A percentile compares a stretch with the other conserved stretches of the same genome.
Evolutionary conservation across 1,140 invertebrate genomes (phyloP).

Genomic region (Gryllus bimaculatus): DNA sequence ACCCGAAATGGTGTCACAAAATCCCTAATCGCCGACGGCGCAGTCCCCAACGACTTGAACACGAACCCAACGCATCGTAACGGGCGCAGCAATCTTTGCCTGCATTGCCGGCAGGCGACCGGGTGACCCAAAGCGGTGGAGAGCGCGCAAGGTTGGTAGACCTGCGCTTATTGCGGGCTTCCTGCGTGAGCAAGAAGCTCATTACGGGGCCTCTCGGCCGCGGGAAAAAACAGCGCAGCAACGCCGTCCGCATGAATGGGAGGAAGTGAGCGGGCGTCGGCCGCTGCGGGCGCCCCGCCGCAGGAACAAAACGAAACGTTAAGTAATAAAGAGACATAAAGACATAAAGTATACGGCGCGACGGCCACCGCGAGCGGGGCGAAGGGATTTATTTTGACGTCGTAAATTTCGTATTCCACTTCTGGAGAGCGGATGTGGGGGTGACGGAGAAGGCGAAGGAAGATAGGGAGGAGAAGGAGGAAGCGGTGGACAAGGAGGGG

Average conservation of each 20-base stretch:
- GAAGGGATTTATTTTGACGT: neutral
- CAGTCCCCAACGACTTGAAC: too few relatives aligned
- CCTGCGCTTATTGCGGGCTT: neutral
- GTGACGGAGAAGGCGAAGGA: neutral
- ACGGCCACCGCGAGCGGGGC: neutral
- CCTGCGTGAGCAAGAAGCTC: neutral
- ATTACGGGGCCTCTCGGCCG: neutral
- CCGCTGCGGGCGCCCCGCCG: too few relatives aligned
- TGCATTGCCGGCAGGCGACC: neutral
- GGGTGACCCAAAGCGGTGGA: neutral
- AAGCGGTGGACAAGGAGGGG: too few relatives aligned
- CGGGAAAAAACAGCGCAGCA: neutral
- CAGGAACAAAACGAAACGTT: neutral
- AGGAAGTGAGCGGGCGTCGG: neutral
- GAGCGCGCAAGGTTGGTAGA: neutral
- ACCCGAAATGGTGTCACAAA: too few relatives aligned
- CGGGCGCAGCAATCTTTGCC: too few relatives aligned
- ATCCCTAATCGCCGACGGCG: too few relatives aligned
- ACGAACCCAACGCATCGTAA: too few relatives aligned
- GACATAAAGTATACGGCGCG: neutral
- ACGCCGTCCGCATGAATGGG: neutral
- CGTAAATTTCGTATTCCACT: neutral
- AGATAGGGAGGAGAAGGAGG: too few relatives aligned
- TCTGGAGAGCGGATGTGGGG: neutral
- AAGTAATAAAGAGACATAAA: slow-evolving; percentile 6